A percentile compares a stretch with the other conserved stretches of the same genome.
These are phyloP conservation scores for Anoura caudifer DNA, from an alignment of 2,113 vertebrate species.

Conservation along the genomic window DNA sequence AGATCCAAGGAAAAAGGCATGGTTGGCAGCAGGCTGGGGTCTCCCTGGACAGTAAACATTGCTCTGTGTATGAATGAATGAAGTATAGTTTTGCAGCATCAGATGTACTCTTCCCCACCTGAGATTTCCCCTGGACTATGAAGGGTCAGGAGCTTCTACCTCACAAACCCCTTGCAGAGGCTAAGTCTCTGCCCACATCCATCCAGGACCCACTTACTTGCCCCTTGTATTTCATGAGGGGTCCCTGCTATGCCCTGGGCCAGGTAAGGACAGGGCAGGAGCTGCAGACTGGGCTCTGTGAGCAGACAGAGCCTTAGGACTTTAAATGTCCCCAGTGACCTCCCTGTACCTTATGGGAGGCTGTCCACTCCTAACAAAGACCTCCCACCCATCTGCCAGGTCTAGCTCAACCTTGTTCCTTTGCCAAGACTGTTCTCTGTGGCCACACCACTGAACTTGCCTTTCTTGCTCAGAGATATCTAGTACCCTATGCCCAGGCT, in stretches of 20 bases:
- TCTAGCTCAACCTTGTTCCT: background rate
- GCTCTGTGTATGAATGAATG: background rate
- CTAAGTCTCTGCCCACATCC: background rate
- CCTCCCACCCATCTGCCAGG: background rate
- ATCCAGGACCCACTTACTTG: background rate
- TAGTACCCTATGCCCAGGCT: background rate
- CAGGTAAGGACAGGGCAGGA: background rate
- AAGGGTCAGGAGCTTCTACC: background rate
- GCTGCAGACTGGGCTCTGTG: accelerated
- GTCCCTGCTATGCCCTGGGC: background rate
- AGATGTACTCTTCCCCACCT: no score
- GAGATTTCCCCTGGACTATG: background rate
- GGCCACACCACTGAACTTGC: background rate
- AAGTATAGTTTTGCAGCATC: background rate
- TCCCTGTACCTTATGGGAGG: background rate
- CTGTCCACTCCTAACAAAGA: background rate
- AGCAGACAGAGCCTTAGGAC: background rate
- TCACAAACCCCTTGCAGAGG: background rate
- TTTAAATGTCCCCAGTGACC: background rate
- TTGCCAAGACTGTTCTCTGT: background rate
- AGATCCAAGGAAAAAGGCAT: background rate
- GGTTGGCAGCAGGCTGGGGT: background rate
- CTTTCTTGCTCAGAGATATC: background rate
- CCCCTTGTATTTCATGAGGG: background rate
- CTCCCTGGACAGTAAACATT: background rate